phyloP scores from a whole-genome alignment of 2,797 vertebrate species.

The Florisuga fusca region DNA sequence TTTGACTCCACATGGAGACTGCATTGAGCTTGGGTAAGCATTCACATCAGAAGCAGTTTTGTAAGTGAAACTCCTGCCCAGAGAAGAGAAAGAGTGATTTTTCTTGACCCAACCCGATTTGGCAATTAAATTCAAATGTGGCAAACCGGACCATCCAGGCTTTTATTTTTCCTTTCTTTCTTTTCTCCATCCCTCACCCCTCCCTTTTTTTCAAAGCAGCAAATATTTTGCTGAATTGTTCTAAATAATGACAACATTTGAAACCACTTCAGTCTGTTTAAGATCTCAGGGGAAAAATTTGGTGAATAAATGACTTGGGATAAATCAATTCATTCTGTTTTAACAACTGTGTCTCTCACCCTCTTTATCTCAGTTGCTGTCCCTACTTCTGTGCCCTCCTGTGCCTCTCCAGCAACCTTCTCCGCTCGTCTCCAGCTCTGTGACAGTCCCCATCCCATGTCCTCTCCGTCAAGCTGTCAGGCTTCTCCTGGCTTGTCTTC shows the following conservation, averaged over 20 bases:
- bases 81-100: slow-evolving; percentile 56
- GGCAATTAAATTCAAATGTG: slow-evolving; percentile 58
- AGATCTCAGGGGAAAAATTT: slow-evolving; percentile 49
- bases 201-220: slow-evolving; percentile 57
- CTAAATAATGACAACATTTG: slow-evolving; percentile 68
- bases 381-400: neutral
- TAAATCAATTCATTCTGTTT: slow-evolving; percentile 49
- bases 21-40: slow-evolving; percentile 14
- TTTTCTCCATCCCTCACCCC: neutral
- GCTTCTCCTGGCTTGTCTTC: neutral
- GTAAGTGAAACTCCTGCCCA: neutral
- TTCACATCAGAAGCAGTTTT: slow-evolving; percentile 39
- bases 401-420: neutral
- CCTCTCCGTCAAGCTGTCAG: neutral
- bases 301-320: slow-evolving; percentile 25
- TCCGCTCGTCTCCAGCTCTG: neutral
- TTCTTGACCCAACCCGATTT: slow-evolving; percentile 41
- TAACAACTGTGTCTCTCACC: slow-evolving; percentile 38
- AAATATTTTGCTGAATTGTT: slow-evolving; percentile 64
- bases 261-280: slow-evolving; percentile 48
- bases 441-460: neutral
- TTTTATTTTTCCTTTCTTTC: slow-evolving; percentile 50
- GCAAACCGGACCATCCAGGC: slow-evolving; percentile 42
- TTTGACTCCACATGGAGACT: slow-evolving; percentile 3
- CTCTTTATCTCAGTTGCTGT: slow-evolving; percentile 17